These are phyloP conservation scores for Epicauta chinensis DNA, from an alignment of 1,140 invertebrate species.

Conservation along the genomic window DNA sequence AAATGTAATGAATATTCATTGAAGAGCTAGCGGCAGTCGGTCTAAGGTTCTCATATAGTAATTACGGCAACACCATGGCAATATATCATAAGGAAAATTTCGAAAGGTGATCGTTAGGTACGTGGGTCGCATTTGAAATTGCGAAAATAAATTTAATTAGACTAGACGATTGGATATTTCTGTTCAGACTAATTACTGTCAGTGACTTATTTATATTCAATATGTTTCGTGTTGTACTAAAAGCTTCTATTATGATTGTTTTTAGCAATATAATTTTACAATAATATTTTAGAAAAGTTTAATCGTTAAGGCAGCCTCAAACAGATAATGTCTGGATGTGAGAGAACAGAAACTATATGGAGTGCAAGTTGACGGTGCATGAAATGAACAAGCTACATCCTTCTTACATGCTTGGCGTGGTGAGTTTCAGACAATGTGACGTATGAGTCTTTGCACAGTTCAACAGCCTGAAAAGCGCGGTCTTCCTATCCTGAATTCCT, in stretches of 20 bases:
- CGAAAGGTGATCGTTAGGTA: slow-evolving; percentile 31
- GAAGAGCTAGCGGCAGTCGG: slow-evolving; percentile 26
- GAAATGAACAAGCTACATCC: slow-evolving; percentile 24
- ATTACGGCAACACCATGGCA: slow-evolving; percentile 28
- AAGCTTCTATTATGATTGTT: too few species aligned
- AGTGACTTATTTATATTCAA: slow-evolving; percentile 4
- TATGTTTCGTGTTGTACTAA: too few species aligned
- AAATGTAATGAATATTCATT: slow-evolving; percentile 35
- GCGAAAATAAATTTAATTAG: slow-evolving; percentile 23
- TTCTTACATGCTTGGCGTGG: slow-evolving; percentile 14
- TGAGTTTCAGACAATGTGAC: slow-evolving; percentile 19
- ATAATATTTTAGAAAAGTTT: too few species aligned
- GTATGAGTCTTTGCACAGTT: slow-evolving; percentile 24
- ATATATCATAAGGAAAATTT: slow-evolving; percentile 33
- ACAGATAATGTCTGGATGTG: too few species aligned
- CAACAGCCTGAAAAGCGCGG: slow-evolving; percentile 19
- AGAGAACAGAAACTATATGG: background rate
- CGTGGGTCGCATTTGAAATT: slow-evolving; percentile 27
- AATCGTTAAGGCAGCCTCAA: too few species aligned
- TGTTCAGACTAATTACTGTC: slow-evolving; percentile 16
- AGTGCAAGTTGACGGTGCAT: slow-evolving; percentile 27
- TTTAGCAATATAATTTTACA: too few species aligned
- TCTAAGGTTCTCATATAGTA: slow-evolving; percentile 33
- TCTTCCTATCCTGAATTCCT: slow-evolving; percentile 12
- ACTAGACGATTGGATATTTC: slow-evolving; percentile 18